Percentiles rank a stretch among this genome's conserved stretches.
Conservation (phyloP, 2,113 vertebrate genomes). For the Zosterops lateralis region DNA sequence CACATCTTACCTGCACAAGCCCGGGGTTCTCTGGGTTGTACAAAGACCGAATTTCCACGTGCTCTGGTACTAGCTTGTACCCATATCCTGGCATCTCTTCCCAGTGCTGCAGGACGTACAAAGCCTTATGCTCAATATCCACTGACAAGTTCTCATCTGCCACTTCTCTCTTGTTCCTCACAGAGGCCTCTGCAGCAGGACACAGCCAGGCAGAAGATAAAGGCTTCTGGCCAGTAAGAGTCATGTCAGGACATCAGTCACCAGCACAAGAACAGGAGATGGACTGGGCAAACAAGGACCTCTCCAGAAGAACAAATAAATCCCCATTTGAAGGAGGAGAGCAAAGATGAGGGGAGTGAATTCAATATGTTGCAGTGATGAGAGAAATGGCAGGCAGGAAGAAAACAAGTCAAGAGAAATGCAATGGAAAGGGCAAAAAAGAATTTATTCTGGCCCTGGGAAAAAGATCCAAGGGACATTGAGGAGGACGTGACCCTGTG, state of each 20-base stretch:
- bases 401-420: background rate
- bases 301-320: background rate
- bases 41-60: slow-evolving; percentile 85
- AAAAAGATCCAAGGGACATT: background rate
- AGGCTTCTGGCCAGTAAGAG: background rate
- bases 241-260: background rate
- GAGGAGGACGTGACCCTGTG: background rate
- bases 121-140: slow-evolving; percentile 83
- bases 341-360: background rate
- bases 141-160: slow-evolving; percentile 59
- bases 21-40: slow-evolving; percentile 79
- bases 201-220: background rate
- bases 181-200: slow-evolving; percentile 69
- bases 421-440: background rate
- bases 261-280: background rate
- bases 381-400: background rate
- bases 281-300: background rate
- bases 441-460: background rate
- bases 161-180: slow-evolving; percentile 73
- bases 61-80: slow-evolving; percentile 85
- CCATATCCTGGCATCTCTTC: slow-evolving; percentile 87
- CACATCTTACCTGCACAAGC: slow-evolving; percentile 81
- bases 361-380: background rate
- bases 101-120: slow-evolving; percentile 87
- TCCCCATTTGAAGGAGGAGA: background rate